Base-by-base conservation (phyloP, 2,113 vertebrate species). In the Mustela nigripes region DNA sequence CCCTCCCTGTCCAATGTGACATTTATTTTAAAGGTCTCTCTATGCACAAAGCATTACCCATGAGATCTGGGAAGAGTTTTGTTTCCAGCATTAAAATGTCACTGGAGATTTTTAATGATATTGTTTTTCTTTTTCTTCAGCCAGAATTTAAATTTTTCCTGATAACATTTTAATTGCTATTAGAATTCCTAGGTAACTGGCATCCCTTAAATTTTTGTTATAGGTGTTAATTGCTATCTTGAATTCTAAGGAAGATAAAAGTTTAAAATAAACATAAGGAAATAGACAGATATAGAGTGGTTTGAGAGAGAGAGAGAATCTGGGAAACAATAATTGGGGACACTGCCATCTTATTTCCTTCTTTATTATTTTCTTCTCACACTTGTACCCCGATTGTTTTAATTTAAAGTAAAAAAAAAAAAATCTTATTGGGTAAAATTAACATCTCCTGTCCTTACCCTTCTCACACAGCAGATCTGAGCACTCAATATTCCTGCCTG, bases 161-260 rank as follows among this genome's bases (percentile, higher is more conserved):
- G 83, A 89, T 96, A 98, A 92, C 97, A 98, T 98, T 98, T 98
- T 98, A 98, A 99, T 98, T 98, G 98, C 98, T 96, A 98, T 96
- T 97, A 98, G 91, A 96, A 97, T 96, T 98, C 97, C 91, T 97
- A 88, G 93, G 63, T 98, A 98, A 97, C 96, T 0, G 0, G 42
- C 86, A 97, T 96, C 76, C 86, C 39, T 88, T 97, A 93, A 88
- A 26, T 98, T 98, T 98, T 94, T 87, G 90, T 93, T 98, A 94
- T 11, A 98, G 96, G 96, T 98, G 97, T 98, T 99, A 99, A 99
- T 98, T 98, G 97, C 83, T 65, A 93, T 65, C 63, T 95, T 83
- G 94, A 97, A 97, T 97, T 93, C 91, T 97, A n/a, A 53, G 94
- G 50, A 98, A 94, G 62, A 97, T 93, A 84, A 98, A 92, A 98